A percentile compares a stretch with the other conserved stretches of the same genome.
Conservation (phyloP, 2,888 invertebrate species). For the Platynereis dumerilii region DNA sequence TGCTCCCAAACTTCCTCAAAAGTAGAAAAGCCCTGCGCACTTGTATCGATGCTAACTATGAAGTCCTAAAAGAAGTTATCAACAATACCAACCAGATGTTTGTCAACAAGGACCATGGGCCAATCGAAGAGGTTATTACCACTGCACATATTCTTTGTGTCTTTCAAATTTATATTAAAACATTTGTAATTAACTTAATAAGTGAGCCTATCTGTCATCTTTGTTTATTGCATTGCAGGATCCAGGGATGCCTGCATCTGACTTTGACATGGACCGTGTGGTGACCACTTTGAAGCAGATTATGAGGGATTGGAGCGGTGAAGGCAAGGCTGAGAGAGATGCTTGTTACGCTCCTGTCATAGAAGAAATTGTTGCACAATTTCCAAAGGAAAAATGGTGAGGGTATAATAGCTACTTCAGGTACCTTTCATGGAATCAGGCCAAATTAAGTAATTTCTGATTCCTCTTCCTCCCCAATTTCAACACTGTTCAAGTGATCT, state of each 20-base stretch:
- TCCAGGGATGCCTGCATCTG: slow-evolving; percentile 29
- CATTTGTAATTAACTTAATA: too few relatives aligned
- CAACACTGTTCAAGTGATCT: too few relatives aligned
- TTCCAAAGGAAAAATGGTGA: slow-evolving; percentile 67
- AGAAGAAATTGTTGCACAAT: slow-evolving; percentile 78
- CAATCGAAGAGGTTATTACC: slow-evolving; percentile 2
- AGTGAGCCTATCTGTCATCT: too few relatives aligned
- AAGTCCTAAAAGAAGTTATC: slow-evolving; percentile 74
- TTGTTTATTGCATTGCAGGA: too few relatives aligned
- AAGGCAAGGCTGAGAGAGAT: slow-evolving; percentile 81
- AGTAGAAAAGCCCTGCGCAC: slow-evolving; percentile 78
- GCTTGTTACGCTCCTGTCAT: slow-evolving; percentile 91
- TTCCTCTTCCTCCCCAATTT: too few relatives aligned
- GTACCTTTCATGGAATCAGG: too few relatives aligned
- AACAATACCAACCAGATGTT: slow-evolving; percentile 84
- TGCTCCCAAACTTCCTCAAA: slow-evolving; percentile 77
- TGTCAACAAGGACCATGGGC: slow-evolving; percentile 71
- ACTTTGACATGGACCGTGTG: slow-evolving; percentile 75
- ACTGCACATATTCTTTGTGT: neutral
- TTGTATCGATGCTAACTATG: slow-evolving; percentile 76
- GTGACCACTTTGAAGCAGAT: slow-evolving; percentile 94
- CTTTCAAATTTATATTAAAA: too few relatives aligned
- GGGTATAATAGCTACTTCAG: slow-evolving; percentile 23
- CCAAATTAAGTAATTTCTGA: too few relatives aligned
- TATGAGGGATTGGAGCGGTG: slow-evolving; percentile 94